Evolutionary conservation across 2,113 vertebrate genomes (phyloP).

Genomic region (Colossoma macropomum): DNA sequence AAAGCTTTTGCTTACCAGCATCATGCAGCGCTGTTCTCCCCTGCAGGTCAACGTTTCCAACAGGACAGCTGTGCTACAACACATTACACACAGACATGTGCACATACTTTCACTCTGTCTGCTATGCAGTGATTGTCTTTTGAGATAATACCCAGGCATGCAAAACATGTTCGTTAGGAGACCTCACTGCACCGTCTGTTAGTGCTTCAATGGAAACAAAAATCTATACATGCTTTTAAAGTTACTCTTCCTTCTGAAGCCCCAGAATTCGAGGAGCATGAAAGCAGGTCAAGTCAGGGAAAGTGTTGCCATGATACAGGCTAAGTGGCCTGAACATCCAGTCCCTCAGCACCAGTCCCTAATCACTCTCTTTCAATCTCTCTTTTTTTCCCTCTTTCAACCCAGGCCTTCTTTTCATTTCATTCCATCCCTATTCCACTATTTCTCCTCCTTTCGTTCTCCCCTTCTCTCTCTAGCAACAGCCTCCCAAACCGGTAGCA

Average conservation of each 20-base stretch:
- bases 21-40: conserved; percentile 94
- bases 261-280: background rate
- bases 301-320: conserved; percentile 27
- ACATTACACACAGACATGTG: conserved; percentile 47
- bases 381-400: background rate
- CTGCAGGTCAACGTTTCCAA: conserved; percentile 92
- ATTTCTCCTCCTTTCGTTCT: conserved; percentile 13
- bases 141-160: background rate
- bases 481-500: conserved; percentile 71
- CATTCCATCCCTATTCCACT: conserved; percentile 11
- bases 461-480: conserved; percentile 77
- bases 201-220: background rate
- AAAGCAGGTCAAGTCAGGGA: conserved; percentile 39
- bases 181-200: background rate
- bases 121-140: background rate
- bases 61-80: conserved; percentile 91
- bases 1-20: conserved; percentile 80
- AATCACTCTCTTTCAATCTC: conserved; percentile 12
- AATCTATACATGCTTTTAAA: background rate
- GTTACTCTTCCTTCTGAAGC: background rate
- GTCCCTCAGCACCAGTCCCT: background rate
- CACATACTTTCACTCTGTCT: background rate
- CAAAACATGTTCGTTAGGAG: background rate
- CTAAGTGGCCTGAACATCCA: conserved; percentile 3
- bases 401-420: background rate